A percentile compares a stretch with the other conserved stretches of the same genome.
Conservation (phyloP, 1,140 invertebrate species). For the Eufriesea mexicana region DNA sequence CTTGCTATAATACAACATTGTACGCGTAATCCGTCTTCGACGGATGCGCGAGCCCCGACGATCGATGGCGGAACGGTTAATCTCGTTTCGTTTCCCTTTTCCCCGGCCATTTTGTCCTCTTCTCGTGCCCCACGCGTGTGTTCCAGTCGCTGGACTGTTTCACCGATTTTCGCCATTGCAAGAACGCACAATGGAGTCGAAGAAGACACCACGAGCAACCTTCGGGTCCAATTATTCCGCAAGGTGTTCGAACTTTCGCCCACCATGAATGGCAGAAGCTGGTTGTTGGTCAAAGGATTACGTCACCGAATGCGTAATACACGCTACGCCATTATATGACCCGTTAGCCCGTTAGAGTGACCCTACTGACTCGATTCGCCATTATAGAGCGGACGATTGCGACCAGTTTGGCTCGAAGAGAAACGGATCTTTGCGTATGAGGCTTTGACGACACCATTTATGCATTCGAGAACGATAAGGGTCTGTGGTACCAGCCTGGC, state of each 20-base stretch:
- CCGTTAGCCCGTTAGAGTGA: slow-evolving; percentile 61
- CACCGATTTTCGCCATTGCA: too few species aligned
- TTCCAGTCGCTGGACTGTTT: background rate
- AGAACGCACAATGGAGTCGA: background rate
- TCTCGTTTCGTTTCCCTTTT: background rate
- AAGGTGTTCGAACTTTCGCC: slow-evolving; percentile 51
- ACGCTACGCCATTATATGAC: slow-evolving; percentile 55
- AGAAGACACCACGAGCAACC: background rate
- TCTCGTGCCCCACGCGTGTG: too few species aligned
- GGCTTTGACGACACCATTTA: background rate
- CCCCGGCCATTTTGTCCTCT: background rate
- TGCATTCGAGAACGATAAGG: background rate
- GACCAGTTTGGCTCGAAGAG: slow-evolving; percentile 22
- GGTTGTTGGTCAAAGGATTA: slow-evolving; percentile 56
- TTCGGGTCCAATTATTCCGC: background rate
- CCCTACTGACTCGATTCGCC: slow-evolving; percentile 63
- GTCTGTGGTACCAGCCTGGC: background rate
- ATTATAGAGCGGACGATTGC: slow-evolving; percentile 39
- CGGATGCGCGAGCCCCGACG: background rate
- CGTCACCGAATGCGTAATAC: slow-evolving; percentile 65
- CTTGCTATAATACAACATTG: slow-evolving; percentile 34
- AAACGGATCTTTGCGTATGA: slow-evolving; percentile 27
- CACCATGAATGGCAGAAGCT: slow-evolving; percentile 53
- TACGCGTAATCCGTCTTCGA: background rate
- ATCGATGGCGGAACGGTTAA: background rate